Evolutionary conservation across 92 coral and sea anemone genomes (phyloP).

Genomic region (Porites rus): DNA sequence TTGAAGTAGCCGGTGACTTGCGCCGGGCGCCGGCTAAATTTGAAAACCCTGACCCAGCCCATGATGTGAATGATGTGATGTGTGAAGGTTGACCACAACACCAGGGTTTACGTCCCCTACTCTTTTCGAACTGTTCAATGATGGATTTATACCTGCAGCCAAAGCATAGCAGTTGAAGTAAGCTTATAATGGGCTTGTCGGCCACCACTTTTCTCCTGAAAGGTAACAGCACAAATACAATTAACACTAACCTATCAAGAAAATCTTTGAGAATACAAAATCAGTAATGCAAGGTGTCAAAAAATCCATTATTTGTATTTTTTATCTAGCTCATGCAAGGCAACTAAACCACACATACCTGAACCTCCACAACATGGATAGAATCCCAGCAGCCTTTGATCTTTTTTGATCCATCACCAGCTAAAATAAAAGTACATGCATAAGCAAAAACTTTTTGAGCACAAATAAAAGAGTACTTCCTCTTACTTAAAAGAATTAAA

Average conservation of each 20-base stretch:
- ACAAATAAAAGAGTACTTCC: background rate
- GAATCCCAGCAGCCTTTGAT: conserved; percentile 99
- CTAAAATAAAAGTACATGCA: conserved; percentile 41
- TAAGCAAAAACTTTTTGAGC: background rate
- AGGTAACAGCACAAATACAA: background rate
- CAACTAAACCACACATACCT: conserved; percentile 54
- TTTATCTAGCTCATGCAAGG: background rate
- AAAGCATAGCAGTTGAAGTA: conserved; percentile 97
- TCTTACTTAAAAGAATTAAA: background rate
- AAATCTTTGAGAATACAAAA: background rate
- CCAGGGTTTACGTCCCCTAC: too few species aligned
- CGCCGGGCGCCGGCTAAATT: too few species aligned
- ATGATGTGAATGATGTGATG: too few species aligned
- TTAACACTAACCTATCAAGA: background rate
- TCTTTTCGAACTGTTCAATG: too few species aligned
- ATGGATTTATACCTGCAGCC: conserved; percentile 86
- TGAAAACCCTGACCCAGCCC: too few species aligned
- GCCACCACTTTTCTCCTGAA: conserved; percentile 92
- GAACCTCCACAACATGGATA: conserved; percentile 98
- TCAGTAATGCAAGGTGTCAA: background rate
- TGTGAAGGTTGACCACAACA: too few species aligned
- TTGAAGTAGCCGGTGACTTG: too few species aligned
- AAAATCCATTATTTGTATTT: too few species aligned
- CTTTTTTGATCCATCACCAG: conserved; percentile 99
- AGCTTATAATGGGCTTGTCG: conserved; percentile 98